phyloP scores from a whole-genome alignment of 1,140 invertebrate species.

The Diprion similis region DNA sequence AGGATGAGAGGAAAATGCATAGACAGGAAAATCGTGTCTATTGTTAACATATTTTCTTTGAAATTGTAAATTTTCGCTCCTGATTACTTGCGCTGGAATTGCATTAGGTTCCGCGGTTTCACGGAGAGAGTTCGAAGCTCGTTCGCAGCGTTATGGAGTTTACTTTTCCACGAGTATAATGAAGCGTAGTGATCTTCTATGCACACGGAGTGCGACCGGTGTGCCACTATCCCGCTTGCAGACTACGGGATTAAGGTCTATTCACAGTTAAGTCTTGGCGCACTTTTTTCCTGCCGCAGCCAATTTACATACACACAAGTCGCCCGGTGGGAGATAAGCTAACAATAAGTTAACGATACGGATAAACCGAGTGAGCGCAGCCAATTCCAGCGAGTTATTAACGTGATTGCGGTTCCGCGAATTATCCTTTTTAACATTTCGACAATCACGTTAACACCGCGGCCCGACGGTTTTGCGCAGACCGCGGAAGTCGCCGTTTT shows the following conservation, averaged over 20 bases:
- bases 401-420: neutral
- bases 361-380: neutral
- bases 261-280: neutral
- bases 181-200: neutral
- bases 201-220: neutral
- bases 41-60: too few species aligned
- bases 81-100: too few species aligned
- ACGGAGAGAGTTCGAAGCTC: too few species aligned
- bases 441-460: neutral
- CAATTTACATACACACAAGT: conserved; percentile 5
- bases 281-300: neutral
- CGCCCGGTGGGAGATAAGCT: neutral
- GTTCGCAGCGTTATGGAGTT: neutral
- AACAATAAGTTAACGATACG: neutral
- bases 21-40: too few species aligned
- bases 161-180: neutral
- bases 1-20: too few species aligned
- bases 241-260: neutral
- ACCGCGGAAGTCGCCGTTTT: neutral
- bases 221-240: neutral
- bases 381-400: neutral
- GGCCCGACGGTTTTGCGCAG: neutral
- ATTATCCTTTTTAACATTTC: neutral
- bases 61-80: too few species aligned
- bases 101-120: too few species aligned